phyloP scores from a whole-genome alignment of 2,797 vertebrate genomes.

The Sebastes taczanowskii region DNA sequence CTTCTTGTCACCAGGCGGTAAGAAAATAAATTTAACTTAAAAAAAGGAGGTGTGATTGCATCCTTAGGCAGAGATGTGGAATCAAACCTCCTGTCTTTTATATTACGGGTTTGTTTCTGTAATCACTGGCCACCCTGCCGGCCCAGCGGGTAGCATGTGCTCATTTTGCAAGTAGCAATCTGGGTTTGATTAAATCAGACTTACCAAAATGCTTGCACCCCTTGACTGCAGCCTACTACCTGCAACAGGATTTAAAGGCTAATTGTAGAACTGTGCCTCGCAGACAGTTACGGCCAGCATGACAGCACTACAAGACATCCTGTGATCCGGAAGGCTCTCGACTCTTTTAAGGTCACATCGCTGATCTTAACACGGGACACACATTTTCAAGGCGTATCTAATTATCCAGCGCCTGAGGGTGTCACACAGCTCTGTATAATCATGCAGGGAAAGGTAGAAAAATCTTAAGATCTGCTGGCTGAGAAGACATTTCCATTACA shows the following conservation, averaged over 20 bases:
- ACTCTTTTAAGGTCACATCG: slow-evolving; percentile 41
- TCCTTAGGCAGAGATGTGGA: background rate
- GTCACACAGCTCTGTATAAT: slow-evolving; percentile 2
- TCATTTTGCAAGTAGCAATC: slow-evolving; percentile 49
- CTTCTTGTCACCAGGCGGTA: background rate
- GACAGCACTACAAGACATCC: slow-evolving; percentile 22
- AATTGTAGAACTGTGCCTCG: slow-evolving; percentile 28
- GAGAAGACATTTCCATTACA: slow-evolving; percentile 20
- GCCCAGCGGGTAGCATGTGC: slow-evolving; percentile 19
- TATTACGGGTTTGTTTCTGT: background rate
- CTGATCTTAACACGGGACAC: slow-evolving; percentile 20
- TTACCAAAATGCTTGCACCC: background rate
- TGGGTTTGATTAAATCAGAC: slow-evolving; percentile 57
- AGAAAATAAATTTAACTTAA: background rate
- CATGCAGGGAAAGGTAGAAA: background rate
- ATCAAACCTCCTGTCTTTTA: background rate
- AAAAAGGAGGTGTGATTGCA: background rate
- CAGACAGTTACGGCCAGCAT: background rate
- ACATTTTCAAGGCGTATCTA: slow-evolving; percentile 11
- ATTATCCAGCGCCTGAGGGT: slow-evolving; percentile 36
- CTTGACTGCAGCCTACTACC: slow-evolving; percentile 14
- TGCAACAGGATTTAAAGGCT: slow-evolving; percentile 43
- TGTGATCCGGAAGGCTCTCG: slow-evolving; percentile 10
- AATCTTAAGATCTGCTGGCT: background rate
- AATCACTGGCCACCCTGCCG: slow-evolving; percentile 43